phyloP scores from a whole-genome alignment of 2,888 invertebrate genomes.

The Orthonychiurus folsomi region DNA sequence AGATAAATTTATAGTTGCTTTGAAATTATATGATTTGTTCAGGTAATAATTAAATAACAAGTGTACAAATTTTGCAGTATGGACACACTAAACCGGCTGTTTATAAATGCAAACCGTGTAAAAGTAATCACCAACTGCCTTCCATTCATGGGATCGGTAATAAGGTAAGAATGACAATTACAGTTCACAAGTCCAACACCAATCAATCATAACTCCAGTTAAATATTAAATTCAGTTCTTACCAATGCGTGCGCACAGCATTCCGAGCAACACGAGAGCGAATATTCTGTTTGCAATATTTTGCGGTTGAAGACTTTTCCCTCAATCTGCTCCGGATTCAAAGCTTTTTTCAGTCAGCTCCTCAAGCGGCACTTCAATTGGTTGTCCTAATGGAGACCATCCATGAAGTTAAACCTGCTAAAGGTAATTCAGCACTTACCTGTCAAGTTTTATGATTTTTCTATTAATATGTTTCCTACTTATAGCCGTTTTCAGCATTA shows the following conservation, averaged over 20 bases:
- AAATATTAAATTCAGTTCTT: conserved; percentile 16
- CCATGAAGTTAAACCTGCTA: conserved; percentile 7
- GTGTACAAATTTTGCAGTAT: conserved; percentile 18
- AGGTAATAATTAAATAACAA: no score
- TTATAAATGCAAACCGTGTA: conserved; percentile 23
- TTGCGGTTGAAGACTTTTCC: conserved; percentile 22
- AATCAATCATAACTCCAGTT: not conserved
- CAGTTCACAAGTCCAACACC: not conserved
- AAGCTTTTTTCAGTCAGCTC: conserved; percentile 30
- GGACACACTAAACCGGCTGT: conserved; percentile 25
- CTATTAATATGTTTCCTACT: not conserved
- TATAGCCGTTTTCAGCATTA: not conserved
- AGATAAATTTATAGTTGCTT: no score
- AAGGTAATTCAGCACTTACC: conserved; percentile 4
- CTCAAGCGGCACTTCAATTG: conserved; percentile 28
- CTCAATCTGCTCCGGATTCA: conserved; percentile 22
- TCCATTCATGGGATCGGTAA: conserved; percentile 26
- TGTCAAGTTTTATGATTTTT: not conserved
- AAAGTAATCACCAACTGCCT: conserved; percentile 26
- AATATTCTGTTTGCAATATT: conserved; percentile 20
- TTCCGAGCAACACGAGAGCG: conserved; percentile 12
- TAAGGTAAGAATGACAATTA: conserved; percentile 26
- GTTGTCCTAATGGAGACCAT: conserved; percentile 22
- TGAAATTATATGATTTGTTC: no score
- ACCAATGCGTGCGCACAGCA: conserved; percentile 13